Conservation (phyloP, 2,797 vertebrate genomes). For the Luscinia luscinia region DNA sequence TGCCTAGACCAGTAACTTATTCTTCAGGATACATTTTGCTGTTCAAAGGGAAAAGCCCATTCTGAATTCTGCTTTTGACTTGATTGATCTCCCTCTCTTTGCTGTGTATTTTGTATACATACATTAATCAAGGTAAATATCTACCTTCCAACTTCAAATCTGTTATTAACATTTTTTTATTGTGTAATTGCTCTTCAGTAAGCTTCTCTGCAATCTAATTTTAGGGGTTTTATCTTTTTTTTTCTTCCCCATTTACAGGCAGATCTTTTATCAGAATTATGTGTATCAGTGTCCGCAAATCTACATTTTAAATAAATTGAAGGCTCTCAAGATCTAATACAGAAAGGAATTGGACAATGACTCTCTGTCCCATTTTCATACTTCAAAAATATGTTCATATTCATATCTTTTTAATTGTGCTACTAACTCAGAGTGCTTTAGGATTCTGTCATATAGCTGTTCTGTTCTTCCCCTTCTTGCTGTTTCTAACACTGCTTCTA, state of each 20-base stretch:
- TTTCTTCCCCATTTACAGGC: neutral
- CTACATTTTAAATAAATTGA: slow-evolving; percentile 39
- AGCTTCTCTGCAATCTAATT: slow-evolving; percentile 1
- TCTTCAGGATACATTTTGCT: neutral
- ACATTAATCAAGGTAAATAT: slow-evolving; percentile 32
- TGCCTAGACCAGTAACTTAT: neutral
- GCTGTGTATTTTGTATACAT: neutral
- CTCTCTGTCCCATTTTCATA: slow-evolving; percentile 39
- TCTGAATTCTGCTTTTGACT: neutral
- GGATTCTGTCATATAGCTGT: slow-evolving; percentile 66
- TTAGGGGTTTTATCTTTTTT: neutral
- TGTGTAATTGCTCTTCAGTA: slow-evolving; percentile 17
- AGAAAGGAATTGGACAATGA: slow-evolving; percentile 47
- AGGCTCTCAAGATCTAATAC: slow-evolving; percentile 27
- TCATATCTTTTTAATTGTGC: slow-evolving; percentile 63
- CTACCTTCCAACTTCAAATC: neutral
- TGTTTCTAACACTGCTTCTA: slow-evolving; percentile 72
- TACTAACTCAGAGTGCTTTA: slow-evolving; percentile 51
- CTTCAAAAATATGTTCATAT: slow-evolving; percentile 53
- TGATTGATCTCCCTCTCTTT: neutral
- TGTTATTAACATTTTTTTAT: neutral
- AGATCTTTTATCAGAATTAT: slow-evolving; percentile 14
- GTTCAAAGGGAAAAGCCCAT: neutral
- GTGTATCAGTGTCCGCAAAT: neutral
- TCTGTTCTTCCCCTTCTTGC: slow-evolving; percentile 70